Evolutionary conservation across 2,888 invertebrate genomes (phyloP).

Genomic region (Erpobdella octoculata): DNA sequence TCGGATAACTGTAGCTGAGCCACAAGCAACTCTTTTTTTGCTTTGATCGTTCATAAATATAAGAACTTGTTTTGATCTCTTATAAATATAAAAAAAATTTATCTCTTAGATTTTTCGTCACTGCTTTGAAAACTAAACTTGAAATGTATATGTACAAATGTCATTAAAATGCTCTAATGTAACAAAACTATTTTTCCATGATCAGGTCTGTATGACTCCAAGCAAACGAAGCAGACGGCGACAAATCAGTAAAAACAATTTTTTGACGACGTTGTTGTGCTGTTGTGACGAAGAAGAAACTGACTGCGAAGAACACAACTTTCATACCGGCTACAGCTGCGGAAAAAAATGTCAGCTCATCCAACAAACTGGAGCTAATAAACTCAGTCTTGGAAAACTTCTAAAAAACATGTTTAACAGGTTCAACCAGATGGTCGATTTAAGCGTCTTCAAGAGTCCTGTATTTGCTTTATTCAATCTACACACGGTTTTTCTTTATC

Average conservation of each 20-base stretch:
- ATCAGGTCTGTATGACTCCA: constrained; percentile 14
- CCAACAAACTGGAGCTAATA: background rate
- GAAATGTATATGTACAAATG: too few species aligned
- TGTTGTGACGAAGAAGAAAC: background rate
- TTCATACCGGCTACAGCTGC: background rate
- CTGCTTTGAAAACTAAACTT: too few species aligned
- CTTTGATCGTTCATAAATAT: too few species aligned
- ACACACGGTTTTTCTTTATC: constrained; percentile 78
- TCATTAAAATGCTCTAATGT: too few species aligned
- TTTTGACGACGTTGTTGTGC: background rate
- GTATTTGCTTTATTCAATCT: constrained; percentile 57
- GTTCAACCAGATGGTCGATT: constrained; percentile 44
- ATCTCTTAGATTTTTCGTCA: too few species aligned
- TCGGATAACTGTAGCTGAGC: too few species aligned
- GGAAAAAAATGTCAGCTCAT: background rate
- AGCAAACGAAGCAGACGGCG: constrained; percentile 26
- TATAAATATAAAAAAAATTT: too few species aligned
- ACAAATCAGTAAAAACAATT: background rate
- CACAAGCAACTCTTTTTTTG: too few species aligned
- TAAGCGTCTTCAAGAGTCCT: constrained; percentile 42
- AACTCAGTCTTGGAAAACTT: constrained; percentile 31
- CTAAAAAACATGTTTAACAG: constrained; percentile 41
- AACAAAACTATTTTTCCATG: background rate
- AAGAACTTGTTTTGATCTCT: too few species aligned
- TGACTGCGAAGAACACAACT: background rate